Evolutionary conservation across 2,888 invertebrate species (phyloP).

Genomic region (Parnassius apollo): DNA sequence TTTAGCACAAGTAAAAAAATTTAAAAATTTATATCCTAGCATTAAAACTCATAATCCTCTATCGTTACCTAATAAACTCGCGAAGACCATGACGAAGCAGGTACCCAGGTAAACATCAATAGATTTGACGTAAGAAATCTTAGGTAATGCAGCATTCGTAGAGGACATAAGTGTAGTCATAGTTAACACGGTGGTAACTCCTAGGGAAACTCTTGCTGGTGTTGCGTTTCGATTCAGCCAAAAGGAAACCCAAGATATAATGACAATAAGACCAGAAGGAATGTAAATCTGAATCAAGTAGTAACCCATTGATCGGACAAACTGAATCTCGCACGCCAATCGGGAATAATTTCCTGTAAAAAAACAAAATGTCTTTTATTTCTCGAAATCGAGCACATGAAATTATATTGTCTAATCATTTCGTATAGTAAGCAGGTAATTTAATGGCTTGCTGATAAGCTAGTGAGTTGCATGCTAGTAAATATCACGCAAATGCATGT

Average conservation of each 20-base stretch:
- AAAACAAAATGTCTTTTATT: constrained; percentile 28
- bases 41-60: constrained; percentile 2
- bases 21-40: not conserved
- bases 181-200: constrained; percentile 97
- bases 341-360: constrained; percentile 95
- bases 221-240: constrained; percentile 98
- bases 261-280: constrained; percentile 97
- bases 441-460: constrained; percentile 15
- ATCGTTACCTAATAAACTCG: constrained; percentile 93
- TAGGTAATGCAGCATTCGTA: constrained; percentile 97
- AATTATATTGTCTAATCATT: not conserved
- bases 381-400: not conserved
- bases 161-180: constrained; percentile 99
- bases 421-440: too few species aligned
- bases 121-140: constrained; percentile 98
- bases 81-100: constrained; percentile 99
- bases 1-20: not conserved
- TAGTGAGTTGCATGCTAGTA: constrained; percentile 46
- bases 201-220: constrained; percentile 95
- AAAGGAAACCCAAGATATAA: constrained; percentile 98
- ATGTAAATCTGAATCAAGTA: constrained; percentile 99
- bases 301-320: constrained; percentile 98
- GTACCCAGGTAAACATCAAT: constrained; percentile 98
- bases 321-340: constrained; percentile 97
- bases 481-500: constrained; percentile 30